These are phyloP conservation scores for Bubo blakistoni DNA, from an alignment of 2,113 vertebrate species.

Conservation along the genomic window DNA sequence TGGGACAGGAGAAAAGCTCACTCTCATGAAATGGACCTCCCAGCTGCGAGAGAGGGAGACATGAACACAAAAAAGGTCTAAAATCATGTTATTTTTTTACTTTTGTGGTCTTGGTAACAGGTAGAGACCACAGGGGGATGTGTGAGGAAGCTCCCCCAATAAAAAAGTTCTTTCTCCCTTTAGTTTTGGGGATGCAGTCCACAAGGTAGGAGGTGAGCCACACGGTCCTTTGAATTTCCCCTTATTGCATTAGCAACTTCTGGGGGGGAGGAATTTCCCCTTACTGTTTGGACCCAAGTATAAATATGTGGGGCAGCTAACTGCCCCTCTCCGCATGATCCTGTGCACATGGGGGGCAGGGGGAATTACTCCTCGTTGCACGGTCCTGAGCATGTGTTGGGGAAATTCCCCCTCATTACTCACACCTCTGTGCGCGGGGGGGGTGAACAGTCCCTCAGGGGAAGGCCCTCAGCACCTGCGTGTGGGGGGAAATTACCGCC, in stretches of 20 bases:
- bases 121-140: fast-evolving
- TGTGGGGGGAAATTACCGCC: not conserved
- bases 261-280: not conserved
- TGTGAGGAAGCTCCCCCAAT: too few relatives aligned
- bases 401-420: not conserved
- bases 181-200: not conserved
- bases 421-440: fast-evolving
- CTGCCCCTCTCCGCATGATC: not conserved
- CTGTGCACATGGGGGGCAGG: too few relatives aligned
- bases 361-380: not conserved
- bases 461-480: not conserved
- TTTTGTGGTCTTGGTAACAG: not conserved
- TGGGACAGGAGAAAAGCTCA: not conserved
- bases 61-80: fast-evolving
- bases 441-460: not conserved
- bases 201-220: not conserved
- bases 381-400: not conserved
- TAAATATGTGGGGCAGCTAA: fast-evolving
- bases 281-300: fast-evolving
- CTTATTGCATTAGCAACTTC: fast-evolving
- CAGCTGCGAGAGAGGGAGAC: fast-evolving
- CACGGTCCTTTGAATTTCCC: fast-evolving
- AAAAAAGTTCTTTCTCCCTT: not conserved
- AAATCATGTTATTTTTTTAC: fast-evolving
- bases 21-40: fast-evolving